phyloP scores from a whole-genome alignment of 2,113 vertebrate genomes.

The Leptosomus discolor region DNA sequence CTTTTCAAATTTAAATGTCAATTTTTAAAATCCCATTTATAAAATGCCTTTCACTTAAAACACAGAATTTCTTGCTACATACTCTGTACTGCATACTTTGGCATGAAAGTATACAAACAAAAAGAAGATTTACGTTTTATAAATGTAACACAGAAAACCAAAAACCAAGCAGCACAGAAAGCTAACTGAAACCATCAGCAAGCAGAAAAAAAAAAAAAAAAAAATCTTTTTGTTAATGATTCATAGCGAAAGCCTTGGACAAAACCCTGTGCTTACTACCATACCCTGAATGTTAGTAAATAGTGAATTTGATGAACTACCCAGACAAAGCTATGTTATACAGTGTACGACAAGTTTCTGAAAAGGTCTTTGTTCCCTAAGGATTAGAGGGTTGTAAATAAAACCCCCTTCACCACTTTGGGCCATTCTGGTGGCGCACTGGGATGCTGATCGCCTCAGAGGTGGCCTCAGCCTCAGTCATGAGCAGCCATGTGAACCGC shows the following conservation, averaged over 20 bases:
- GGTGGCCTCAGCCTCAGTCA: neutral
- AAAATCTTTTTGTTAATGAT: neutral
- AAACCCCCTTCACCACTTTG: neutral
- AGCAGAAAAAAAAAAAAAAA: neutral
- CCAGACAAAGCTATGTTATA: neutral
- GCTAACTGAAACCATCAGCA: neutral
- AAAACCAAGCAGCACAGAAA: neutral
- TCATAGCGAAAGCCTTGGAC: neutral
- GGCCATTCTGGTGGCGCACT: neutral
- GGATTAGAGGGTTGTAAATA: neutral
- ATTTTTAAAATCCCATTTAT: neutral
- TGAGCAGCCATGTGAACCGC: neutral
- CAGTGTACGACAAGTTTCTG: neutral
- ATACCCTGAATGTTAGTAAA: neutral
- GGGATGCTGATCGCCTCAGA: rapidly evolving
- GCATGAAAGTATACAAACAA: neutral
- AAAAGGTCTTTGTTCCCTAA: neutral
- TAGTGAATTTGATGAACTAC: neutral
- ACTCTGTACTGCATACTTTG: rapidly evolving
- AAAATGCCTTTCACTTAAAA: neutral
- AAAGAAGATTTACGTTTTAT: neutral
- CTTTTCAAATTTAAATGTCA: slow-evolving; percentile 7
- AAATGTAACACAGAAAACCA: neutral
- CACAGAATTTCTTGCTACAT: neutral
- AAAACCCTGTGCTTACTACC: neutral